A percentile compares a stretch with the other conserved stretches of the same genome.
Evolutionary conservation across 2,797 vertebrate genomes (phyloP).

Genomic region (Lagorchestes hirsutus): DNA sequence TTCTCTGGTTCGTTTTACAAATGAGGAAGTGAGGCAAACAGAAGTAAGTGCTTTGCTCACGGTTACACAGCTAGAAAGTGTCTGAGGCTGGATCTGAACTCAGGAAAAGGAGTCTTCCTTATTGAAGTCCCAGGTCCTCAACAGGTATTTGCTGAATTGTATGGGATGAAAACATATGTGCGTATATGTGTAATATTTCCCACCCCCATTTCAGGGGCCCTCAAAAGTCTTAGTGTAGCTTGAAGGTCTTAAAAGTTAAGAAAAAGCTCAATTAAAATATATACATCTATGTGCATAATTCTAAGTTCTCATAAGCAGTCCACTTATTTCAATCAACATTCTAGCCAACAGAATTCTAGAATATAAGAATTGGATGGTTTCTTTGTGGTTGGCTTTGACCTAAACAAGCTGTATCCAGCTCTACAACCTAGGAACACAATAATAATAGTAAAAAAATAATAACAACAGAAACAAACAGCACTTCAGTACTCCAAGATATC

Average conservation of each 20-base stretch:
- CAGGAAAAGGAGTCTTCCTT: neutral
- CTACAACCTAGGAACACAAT: neutral
- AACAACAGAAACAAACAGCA: neutral
- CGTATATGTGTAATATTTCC: neutral
- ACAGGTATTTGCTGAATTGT: neutral
- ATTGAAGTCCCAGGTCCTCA: neutral
- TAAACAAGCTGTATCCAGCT: neutral
- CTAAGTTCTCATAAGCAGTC: slow-evolving; percentile 12
- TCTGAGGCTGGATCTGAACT: neutral
- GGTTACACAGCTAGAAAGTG: neutral
- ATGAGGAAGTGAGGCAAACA: neutral
- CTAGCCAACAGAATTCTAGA: neutral
- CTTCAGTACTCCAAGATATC: neutral
- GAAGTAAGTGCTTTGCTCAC: neutral
- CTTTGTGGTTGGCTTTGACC: slow-evolving; percentile 52
- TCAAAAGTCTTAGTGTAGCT: neutral
- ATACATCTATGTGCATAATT: neutral
- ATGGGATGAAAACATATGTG: neutral
- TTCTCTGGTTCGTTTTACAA: neutral
- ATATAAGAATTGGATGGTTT: slow-evolving; percentile 18
- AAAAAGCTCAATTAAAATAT: neutral
- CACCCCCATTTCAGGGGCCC: neutral
- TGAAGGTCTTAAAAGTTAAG: neutral
- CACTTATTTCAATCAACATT: slow-evolving; percentile 36
- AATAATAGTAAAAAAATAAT: neutral